Evolutionary conservation across 2,888 invertebrate species (phyloP), one percentile per base, ranked within the genome.

Genomic region (Cecidostiba fungosa): DNA sequence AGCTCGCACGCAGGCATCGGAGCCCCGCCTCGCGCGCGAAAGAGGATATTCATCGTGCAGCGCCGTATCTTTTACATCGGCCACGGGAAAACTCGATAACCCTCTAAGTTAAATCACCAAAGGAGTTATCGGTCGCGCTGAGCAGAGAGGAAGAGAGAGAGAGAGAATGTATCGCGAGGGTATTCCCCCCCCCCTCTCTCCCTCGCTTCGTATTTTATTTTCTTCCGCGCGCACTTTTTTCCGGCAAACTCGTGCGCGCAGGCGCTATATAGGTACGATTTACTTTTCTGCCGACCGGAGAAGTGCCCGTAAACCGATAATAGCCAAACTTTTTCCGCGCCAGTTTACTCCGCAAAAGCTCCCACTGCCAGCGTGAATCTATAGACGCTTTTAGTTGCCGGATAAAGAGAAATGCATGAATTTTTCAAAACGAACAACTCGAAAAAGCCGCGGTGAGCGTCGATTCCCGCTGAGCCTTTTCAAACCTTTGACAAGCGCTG

Each of bases 61-160:
- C 32, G 59, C 32, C 74, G 81, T 88, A 88, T 89, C 88, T 88
- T 84, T 88, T 88, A 87, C 88, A 88, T 88, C 88, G 88, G 86
- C 85, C 87, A 29, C 69, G 70, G 85, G 88, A 89, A 89, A 89
- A 88, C 88, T 87, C 88, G 88, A 88, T 88, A 88, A 88, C 87
- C 87, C 87, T 84, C 86, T 86, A 83, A 87, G 88, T 86, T 87
- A 86, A 88, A 88, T 88, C 88, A 87, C 86, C 85, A 73, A 84
- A 86, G 86, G 87, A 88, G 87, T 88, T 88, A 87, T 88, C 87
- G 87, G 85, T 84, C 88, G 88, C 86, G 83, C 79, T 79, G 85
- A 29, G 36, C 26, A 36, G 36, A 43, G 39, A 16, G 12, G 0
- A 54, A 70, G 50, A 29, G 39, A 77, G 39, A n/a, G 39, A 77